Evolutionary conservation across 2,888 invertebrate genomes (phyloP), one percentile per base, ranked within the genome.

Genomic region (Drosophila anomalata): DNA sequence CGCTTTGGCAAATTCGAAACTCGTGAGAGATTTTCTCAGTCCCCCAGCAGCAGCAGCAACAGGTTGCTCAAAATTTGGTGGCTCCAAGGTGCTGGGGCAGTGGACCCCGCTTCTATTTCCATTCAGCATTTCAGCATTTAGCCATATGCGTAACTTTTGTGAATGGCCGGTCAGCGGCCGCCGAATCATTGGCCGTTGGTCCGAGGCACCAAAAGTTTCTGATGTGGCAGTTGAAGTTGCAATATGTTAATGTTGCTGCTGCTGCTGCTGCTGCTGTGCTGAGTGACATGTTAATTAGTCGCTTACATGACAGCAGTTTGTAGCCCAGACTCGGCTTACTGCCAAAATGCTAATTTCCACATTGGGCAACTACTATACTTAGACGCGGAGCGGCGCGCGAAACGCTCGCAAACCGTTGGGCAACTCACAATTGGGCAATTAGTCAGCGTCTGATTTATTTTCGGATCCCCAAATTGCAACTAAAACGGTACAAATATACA

Each of bases 211-310:
- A 22, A 11, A 14, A 11, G 33, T 51, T 36, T 58, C 31, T 41
- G 47, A 44, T 31, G 47, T 53, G 48, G 72, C 31, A 33, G 55
- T 51, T 14, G 46, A 33, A 39, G 26, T 52, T 44, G 58, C 58
- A 55, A 22, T 31, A 29, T 42, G 29, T 29, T 36, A 52, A 31
- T 53, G 59, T 36, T 17, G 46, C 22, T 29, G 48, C 46, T 26
- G 57, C 36, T 20, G 55, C 51, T 39, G 47, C 17, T 17, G 41
- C 70, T 24, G 56, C 39, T 59, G 33, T 33, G 66, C 78, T 89
- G 81, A 86, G 87, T 87, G 87, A 87, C 87, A 88, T 89, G 87
- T 87, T 87, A 87, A 87, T 87, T 87, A 87, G 89, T 89, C 87
- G 87, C 83, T 78, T 84, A 89, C 89, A 89, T 89, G 87, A 84